phyloP scores from a whole-genome alignment of 2,888 invertebrate species.

The Synanthedon andrenaeformis region DNA sequence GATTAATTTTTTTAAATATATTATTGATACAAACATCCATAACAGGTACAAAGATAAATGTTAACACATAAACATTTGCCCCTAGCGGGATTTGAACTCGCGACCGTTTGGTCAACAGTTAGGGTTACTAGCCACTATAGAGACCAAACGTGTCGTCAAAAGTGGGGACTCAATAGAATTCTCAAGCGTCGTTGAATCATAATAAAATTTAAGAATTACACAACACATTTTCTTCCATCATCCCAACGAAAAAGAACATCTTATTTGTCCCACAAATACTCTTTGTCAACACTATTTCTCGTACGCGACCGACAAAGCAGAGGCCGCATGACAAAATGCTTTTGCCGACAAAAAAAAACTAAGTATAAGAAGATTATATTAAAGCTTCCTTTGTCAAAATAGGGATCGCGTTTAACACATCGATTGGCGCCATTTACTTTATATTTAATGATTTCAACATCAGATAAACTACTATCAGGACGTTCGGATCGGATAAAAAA shows the following conservation, averaged over 20 bases:
- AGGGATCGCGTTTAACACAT: constrained; percentile 44
- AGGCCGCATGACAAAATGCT: constrained; percentile 18
- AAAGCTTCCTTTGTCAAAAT: constrained; percentile 50
- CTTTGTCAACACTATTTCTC: constrained; percentile 5
- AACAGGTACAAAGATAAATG: too few relatives aligned
- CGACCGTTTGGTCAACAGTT: too few relatives aligned
- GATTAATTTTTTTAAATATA: too few relatives aligned
- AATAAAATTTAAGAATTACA: too few relatives aligned
- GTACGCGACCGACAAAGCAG: constrained; percentile 17
- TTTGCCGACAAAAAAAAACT: constrained; percentile 18
- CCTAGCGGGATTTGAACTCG: too few relatives aligned
- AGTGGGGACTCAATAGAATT: too few relatives aligned
- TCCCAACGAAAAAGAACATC: constrained; percentile 7
- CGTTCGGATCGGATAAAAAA: background rate
- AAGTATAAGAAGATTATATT: constrained; percentile 33
- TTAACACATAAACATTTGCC: too few relatives aligned
- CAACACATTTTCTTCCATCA: too few relatives aligned
- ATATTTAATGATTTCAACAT: background rate
- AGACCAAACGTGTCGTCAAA: too few relatives aligned
- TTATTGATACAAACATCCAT: too few relatives aligned
- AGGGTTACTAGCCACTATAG: too few relatives aligned
- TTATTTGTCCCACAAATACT: constrained; percentile 8
- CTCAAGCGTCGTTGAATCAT: too few relatives aligned
- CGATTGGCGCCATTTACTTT: constrained; percentile 41
- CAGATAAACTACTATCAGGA: background rate